Conservation (phyloP, 2,797 vertebrate species). For the Epinephelus malabaricus region DNA sequence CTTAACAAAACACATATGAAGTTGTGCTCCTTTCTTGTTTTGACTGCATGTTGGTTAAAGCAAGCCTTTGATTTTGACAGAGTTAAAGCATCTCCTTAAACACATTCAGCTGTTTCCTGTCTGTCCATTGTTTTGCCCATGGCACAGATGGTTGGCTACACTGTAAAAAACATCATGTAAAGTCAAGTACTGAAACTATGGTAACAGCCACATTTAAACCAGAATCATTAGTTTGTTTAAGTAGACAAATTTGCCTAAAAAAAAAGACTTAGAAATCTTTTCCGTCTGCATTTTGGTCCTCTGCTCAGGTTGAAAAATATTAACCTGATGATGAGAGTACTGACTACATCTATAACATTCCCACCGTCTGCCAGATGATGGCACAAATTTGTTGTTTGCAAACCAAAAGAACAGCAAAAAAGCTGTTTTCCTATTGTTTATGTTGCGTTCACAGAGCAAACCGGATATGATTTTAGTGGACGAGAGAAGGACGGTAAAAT, state of each 20-base stretch:
- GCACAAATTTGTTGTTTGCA: neutral
- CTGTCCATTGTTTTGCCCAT: constrained; percentile 15
- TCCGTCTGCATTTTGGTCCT: neutral
- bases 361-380: too few species aligned
- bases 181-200: too few species aligned
- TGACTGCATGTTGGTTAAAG: constrained; percentile 4
- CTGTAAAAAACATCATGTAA: neutral
- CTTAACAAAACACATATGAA: constrained; percentile 3
- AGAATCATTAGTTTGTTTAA: neutral
- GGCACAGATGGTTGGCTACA: neutral
- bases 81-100: neutral
- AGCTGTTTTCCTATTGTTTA: neutral
- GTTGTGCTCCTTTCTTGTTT: neutral
- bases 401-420: neutral
- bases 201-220: neutral
- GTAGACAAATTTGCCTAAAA: too few species aligned
- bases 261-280: neutral
- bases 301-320: neutral
- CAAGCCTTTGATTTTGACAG: constrained; percentile 6
- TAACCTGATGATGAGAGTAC: neutral
- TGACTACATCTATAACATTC: neutral
- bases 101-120: constrained; percentile 30
- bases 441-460: too few species aligned
- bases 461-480: too few species aligned
- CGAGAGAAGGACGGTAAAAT: too few species aligned